Base-by-base conservation (phyloP, 2,888 invertebrate species). In the Eledona agricola region DNA sequence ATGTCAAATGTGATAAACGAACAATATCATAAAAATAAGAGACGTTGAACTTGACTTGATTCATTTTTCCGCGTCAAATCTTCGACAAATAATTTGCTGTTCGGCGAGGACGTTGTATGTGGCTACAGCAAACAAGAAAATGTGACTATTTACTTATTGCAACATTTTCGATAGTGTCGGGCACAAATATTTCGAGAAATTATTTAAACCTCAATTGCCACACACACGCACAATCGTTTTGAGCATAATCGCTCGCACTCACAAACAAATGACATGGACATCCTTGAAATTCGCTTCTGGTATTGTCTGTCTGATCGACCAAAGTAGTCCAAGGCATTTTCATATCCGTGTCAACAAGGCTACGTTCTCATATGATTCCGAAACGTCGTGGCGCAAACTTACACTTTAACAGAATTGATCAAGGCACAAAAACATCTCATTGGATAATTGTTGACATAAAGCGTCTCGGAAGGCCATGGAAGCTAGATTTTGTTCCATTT, bases 1-100 rank as follows among this genome's bases (percentile, higher is more conserved):
- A 64, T 65, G 66, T 66, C 65, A 66, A 38, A 46, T 49, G 50
- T 57, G 67, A 67, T 67, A 67, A 66, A 64, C 58, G 59, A 62
- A 57, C 65, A 66, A 65, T 66, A 53, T 66, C n/a, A 66, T 65
- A 49, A 63, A 63, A 63, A 56, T 52, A 34, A 59, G 56, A 56
- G 61, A 31, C 59, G 51, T 57, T 62, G 61, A 62, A 51, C 51
- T 50, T 29, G 29, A 11, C n/a, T 23, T 49, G 38, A 40, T 31
- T 47, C 23, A 23, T 35, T 46, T 19, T 46, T 45, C 20, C 22
- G 17, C 10, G 22, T 16, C 19, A 13, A 23, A 22, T 16, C 6
- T 20, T 28, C 31, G 20, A 32, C 34, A 20, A 34, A 28, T 42
- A 49, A 51, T 45, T 45, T 25, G 51, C 45, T 16, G 38, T 31